A percentile compares a stretch with the other conserved stretches of the same genome.
Conservation (phyloP, 2,113 vertebrate genomes). For the Lutjanus erythropterus region DNA sequence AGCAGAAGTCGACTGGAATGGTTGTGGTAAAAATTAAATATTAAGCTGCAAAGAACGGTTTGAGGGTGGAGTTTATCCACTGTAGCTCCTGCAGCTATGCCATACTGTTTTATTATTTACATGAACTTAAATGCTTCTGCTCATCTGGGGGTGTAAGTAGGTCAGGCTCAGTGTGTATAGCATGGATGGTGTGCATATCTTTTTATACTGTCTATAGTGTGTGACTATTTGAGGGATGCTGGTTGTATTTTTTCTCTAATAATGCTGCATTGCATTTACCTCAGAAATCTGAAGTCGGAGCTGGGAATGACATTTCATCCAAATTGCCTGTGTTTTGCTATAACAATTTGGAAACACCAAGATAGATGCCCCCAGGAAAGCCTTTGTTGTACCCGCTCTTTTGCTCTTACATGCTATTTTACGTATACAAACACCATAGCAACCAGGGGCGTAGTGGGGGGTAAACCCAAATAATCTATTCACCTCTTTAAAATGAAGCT, state of each 20-base stretch:
- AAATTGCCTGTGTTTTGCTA: too few species aligned
- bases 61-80: constrained; percentile 7
- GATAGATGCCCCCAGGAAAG: too few species aligned
- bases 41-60: constrained; percentile 1
- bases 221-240: not conserved
- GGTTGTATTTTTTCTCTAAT: not conserved
- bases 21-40: not conserved
- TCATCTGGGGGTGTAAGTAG: constrained; percentile 57
- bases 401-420: too few species aligned
- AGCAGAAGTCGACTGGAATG: not conserved
- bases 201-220: not conserved
- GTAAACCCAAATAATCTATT: too few species aligned
- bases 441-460: too few species aligned
- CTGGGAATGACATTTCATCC: too few species aligned
- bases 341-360: too few species aligned
- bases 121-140: constrained; percentile 47
- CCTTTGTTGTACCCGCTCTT: too few species aligned
- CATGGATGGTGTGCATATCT: constrained; percentile 4
- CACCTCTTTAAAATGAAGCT: too few species aligned
- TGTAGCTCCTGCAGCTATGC: constrained; percentile 8
- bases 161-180: constrained; percentile 30
- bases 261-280: too few species aligned
- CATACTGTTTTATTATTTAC: constrained; percentile 69
- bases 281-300: too few species aligned
- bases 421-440: too few species aligned